A percentile compares a stretch with the other conserved stretches of the same genome.
These are phyloP conservation scores for Crocallis elinguaria DNA, from an alignment of 2,888 invertebrate species.

Conservation along the genomic window DNA sequence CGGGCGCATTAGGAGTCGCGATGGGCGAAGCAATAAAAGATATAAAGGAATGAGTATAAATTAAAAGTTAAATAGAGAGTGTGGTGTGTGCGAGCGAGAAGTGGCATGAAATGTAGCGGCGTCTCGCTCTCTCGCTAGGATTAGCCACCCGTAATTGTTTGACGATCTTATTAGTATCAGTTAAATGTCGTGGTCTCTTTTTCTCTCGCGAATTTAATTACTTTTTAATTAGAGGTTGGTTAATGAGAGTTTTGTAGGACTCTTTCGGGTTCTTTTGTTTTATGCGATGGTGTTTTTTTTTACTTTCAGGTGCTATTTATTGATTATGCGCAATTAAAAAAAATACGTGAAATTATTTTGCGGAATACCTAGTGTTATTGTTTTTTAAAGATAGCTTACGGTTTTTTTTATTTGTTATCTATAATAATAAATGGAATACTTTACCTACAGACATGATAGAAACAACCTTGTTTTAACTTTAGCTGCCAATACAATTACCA, in stretches of 20 bases:
- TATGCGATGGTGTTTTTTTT: constrained; percentile 52
- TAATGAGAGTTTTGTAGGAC: constrained; percentile 76
- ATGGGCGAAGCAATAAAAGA: constrained; percentile 85
- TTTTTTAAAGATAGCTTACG: no score
- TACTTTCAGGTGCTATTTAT: constrained; percentile 41
- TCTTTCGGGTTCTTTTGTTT: constrained; percentile 58
- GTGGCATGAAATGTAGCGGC: constrained; percentile 29
- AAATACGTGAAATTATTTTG: no score
- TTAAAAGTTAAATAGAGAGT: constrained; percentile 84
- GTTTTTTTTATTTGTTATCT: no score
- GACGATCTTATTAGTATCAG: constrained; percentile 85
- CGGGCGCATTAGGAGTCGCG: constrained; percentile 84
- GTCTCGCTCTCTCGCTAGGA: constrained; percentile 55
- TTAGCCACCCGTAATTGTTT: constrained; percentile 81
- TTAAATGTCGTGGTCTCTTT: constrained; percentile 83
- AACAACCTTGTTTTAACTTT: no score
- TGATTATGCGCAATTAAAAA: no score
- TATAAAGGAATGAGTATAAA: constrained; percentile 86
- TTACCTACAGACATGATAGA: no score
- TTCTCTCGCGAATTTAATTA: constrained; percentile 83
- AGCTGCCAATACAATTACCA: no score
- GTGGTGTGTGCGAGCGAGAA: constrained; percentile 61
- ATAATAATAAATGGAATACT: no score
- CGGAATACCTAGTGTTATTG: no score
- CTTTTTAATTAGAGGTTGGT: constrained; percentile 78